Percentiles rank a stretch among this genome's conserved stretches.
These are phyloP conservation scores for Gerris buenoi DNA, from an alignment of 1,140 invertebrate genomes.

Conservation along the genomic window DNA sequence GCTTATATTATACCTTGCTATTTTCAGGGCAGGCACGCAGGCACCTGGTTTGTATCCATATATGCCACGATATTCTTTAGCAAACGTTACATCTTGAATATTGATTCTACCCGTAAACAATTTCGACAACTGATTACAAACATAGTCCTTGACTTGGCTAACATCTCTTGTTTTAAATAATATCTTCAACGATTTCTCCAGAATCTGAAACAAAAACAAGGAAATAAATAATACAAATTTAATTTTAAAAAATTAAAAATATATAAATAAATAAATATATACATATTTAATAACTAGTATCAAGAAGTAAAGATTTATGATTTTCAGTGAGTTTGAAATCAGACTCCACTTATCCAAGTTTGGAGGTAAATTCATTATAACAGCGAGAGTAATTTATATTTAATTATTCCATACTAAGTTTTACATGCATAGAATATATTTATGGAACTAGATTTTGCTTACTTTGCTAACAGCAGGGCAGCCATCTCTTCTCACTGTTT, in stretches of 20 bases:
- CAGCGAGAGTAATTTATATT: too few species aligned
- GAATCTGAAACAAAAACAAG: slow-evolving; percentile 44
- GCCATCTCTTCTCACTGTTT: slow-evolving; percentile 90
- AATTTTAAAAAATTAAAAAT: too few species aligned
- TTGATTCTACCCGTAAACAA: slow-evolving; percentile 60
- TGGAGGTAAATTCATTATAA: too few species aligned
- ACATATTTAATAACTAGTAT: too few species aligned
- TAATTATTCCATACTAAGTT: too few species aligned
- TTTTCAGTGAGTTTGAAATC: too few species aligned
- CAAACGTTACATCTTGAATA: slow-evolving; percentile 81
- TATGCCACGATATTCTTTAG: slow-evolving; percentile 81
- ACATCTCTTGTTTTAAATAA: slow-evolving; percentile 75
- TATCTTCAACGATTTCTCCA: slow-evolving; percentile 72
- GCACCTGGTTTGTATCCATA: slow-evolving; percentile 69
- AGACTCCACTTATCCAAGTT: too few species aligned
- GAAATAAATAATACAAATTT: not conserved
- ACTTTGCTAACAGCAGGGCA: slow-evolving; percentile 89
- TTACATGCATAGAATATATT: too few species aligned
- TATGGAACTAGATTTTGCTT: too few species aligned
- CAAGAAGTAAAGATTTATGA: too few species aligned
- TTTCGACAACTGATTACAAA: slow-evolving; percentile 66
- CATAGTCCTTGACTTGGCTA: slow-evolving; percentile 60
- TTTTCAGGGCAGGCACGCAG: slow-evolving; percentile 79
- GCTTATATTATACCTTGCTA: slow-evolving; percentile 84
- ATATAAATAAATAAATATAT: too few species aligned